These are phyloP conservation scores for Nesoenas mayeri DNA, from an alignment of 2,113 vertebrate genomes.

Conservation along the genomic window DNA sequence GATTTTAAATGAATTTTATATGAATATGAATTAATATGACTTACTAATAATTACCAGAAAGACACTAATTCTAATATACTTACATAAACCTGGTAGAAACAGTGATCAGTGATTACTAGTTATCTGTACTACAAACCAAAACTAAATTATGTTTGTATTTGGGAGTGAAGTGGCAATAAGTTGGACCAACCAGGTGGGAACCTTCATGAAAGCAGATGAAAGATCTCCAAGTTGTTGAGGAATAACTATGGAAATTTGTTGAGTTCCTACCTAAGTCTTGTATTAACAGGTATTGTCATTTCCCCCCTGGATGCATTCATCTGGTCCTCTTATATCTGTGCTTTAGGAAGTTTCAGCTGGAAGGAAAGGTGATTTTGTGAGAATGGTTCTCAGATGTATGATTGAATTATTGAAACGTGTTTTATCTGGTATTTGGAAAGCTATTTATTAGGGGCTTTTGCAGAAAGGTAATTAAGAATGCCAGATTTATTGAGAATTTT, in stretches of 20 bases:
- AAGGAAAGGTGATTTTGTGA: not conserved
- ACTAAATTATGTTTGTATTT: not conserved
- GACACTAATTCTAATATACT: not conserved
- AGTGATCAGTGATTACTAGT: not conserved
- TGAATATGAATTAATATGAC: slow-evolving; percentile 16
- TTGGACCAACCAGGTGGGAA: not conserved
- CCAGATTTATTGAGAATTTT: not conserved
- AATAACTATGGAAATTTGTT: not conserved
- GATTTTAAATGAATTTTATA: slow-evolving; percentile 26
- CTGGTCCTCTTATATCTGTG: not conserved
- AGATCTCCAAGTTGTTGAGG: not conserved
- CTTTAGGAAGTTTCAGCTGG: not conserved
- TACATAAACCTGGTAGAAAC: not conserved
- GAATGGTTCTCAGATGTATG: not conserved
- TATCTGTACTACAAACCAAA: not conserved
- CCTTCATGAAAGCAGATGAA: not conserved
- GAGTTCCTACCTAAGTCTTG: not conserved
- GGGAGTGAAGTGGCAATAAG: not conserved
- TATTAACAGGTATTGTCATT: not conserved
- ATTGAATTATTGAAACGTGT: not conserved
- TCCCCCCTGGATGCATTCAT: not conserved
- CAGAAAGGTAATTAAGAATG: not conserved
- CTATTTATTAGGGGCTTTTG: not conserved
- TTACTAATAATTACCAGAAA: slow-evolving; percentile 24
- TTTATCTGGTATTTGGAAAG: not conserved